Evolutionary conservation across 2,113 vertebrate species (phyloP).

Genomic region (Chionis minor): DNA sequence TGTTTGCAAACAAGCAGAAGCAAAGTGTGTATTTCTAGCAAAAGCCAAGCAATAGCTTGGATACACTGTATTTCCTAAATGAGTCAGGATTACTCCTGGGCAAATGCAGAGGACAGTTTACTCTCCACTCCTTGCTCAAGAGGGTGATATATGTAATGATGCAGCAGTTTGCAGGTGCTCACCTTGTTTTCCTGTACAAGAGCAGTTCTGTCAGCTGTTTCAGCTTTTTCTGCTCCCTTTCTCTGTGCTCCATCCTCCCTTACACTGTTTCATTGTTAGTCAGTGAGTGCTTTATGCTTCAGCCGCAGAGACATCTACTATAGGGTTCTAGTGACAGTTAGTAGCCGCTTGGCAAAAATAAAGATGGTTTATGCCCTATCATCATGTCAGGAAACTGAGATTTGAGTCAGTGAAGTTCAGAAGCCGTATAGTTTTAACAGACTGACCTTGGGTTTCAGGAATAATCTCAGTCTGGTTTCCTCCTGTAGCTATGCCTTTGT

Average conservation of each 20-base stretch:
- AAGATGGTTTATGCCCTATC: background rate
- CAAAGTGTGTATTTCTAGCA: background rate
- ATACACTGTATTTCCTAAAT: background rate
- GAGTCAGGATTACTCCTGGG: background rate
- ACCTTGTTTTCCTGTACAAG: background rate
- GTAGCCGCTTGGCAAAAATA: background rate
- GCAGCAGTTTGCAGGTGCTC: background rate
- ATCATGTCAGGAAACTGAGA: background rate
- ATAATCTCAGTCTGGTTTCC: background rate
- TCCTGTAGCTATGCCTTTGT: background rate
- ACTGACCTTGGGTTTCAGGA: background rate
- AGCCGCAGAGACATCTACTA: background rate
- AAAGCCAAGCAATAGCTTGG: background rate
- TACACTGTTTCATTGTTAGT: background rate
- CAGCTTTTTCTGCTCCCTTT: background rate
- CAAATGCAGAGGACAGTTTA: background rate
- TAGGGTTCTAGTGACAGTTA: background rate
- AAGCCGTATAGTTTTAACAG: background rate
- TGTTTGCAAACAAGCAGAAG: background rate
- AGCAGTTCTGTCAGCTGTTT: background rate
- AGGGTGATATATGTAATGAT: background rate
- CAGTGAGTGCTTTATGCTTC: background rate
- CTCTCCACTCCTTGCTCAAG: background rate
- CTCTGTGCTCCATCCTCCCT: background rate
- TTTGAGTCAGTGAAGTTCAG: background rate